A percentile compares a stretch with the other conserved stretches of the same genome.
These are phyloP conservation scores for Leptinotarsa haldemani DNA, from an alignment of 2,888 invertebrate genomes.

Conservation along the genomic window DNA sequence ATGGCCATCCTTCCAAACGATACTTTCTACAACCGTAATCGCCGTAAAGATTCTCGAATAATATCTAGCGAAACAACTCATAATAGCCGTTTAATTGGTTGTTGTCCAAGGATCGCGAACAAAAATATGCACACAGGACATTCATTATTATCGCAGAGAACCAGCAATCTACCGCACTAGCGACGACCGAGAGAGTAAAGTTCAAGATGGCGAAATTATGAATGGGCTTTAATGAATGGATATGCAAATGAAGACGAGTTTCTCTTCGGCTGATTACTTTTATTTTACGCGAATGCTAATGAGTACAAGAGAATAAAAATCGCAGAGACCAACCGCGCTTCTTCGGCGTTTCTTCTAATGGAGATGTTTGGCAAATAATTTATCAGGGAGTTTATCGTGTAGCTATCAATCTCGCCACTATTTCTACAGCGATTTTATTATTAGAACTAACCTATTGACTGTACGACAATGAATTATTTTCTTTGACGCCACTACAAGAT, in stretches of 20 bases:
- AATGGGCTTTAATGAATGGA: conserved; percentile 51
- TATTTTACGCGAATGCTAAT: conserved; percentile 43
- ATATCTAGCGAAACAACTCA: background rate
- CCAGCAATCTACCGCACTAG: conserved; percentile 13
- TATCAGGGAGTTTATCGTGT: conserved; percentile 3
- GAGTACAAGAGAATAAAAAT: conserved; percentile 23
- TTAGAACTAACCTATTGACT: background rate
- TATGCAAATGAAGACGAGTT: conserved; percentile 50
- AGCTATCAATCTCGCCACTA: background rate
- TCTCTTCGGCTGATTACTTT: conserved; percentile 36
- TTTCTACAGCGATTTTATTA: background rate
- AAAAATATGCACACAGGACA: conserved; percentile 4
- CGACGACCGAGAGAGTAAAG: conserved; percentile 41
- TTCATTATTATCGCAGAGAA: conserved; percentile 2
- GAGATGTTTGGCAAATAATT: conserved; percentile 5
- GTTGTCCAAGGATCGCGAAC: background rate
- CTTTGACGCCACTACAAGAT: too few relatives aligned
- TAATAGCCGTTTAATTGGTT: conserved; percentile 1
- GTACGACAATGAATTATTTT: too few relatives aligned
- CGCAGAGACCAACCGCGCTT: conserved; percentile 16
- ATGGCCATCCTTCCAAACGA: background rate
- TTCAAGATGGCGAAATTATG: conserved; percentile 47
- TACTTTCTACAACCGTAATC: too few relatives aligned
- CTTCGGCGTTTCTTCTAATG: conserved; percentile 13
- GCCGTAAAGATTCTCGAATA: background rate